Evolutionary conservation across 2,113 vertebrate genomes (phyloP).

Genomic region (Diadophis punctatus): DNA sequence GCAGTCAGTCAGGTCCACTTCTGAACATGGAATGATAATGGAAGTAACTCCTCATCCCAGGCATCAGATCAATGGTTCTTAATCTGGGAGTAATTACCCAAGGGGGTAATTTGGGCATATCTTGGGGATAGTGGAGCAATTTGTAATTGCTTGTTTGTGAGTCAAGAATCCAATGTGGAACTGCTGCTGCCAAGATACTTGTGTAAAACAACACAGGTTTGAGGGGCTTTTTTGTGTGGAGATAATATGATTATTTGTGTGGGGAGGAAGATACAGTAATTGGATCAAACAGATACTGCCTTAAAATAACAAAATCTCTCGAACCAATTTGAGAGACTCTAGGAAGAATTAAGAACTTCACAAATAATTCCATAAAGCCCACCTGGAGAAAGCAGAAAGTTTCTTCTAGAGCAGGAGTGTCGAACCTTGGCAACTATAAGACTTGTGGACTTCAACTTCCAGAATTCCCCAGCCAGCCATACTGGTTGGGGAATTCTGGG

Average conservation of each 20-base stretch:
- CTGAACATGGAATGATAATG: not conserved
- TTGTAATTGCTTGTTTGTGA: not conserved
- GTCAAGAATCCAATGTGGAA: not conserved
- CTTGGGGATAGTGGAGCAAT: not conserved
- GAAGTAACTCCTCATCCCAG: not conserved
- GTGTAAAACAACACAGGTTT: not conserved
- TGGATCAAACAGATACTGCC: not conserved
- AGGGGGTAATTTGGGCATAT: not conserved
- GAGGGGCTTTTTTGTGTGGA: not conserved
- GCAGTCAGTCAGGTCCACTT: not conserved
- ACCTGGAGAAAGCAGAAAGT: constrained; percentile 51
- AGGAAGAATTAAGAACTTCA: constrained; percentile 57
- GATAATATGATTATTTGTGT: not conserved
- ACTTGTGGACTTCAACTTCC: not conserved
- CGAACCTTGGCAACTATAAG: not conserved
- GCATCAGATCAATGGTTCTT: not conserved
- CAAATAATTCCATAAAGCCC: constrained; percentile 53
- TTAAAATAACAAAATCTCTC: not conserved
- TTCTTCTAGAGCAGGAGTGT: constrained; percentile 14
- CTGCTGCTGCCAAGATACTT: not conserved
- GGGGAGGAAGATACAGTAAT: not conserved
- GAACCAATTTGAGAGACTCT: constrained; percentile 33
- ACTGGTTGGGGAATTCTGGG: too few relatives aligned
- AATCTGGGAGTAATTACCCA: not conserved
- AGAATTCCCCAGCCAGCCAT: not conserved